Evolutionary conservation across 2,113 vertebrate species (phyloP).

Genomic region (Phasianus colchicus): DNA sequence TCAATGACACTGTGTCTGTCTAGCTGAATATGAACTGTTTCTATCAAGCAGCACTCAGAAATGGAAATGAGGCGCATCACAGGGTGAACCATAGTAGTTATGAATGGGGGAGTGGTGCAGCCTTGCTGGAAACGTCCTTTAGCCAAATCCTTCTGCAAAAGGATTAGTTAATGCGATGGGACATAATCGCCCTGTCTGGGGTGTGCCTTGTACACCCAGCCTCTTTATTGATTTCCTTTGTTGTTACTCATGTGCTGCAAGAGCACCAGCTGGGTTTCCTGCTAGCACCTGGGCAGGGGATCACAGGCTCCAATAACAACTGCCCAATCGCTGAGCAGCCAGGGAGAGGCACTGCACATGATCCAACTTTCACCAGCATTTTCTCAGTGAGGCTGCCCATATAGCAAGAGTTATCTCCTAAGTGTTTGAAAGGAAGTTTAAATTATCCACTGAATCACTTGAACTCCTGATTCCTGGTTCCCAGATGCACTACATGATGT

Average conservation of each 20-base stretch:
- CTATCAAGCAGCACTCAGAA: background rate
- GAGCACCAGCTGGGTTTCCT: background rate
- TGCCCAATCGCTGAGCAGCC: background rate
- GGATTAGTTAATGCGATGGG: constrained; percentile 67
- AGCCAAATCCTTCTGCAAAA: constrained; percentile 58
- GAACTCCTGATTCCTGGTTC: background rate
- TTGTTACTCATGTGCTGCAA: background rate
- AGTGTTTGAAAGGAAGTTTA: background rate
- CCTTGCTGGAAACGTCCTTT: constrained; percentile 24
- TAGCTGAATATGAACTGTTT: background rate
- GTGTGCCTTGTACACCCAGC: background rate
- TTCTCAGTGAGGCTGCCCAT: background rate
- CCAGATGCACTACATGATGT: background rate
- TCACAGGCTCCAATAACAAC: fast-evolving
- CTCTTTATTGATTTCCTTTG: constrained; percentile 3
- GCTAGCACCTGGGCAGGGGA: background rate
- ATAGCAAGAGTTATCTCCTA: background rate
- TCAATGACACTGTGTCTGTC: background rate
- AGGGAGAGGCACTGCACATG: fast-evolving
- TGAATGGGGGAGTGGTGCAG: constrained; percentile 12
- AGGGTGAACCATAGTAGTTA: background rate
- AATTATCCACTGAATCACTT: background rate
- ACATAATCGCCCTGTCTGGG: constrained; percentile 50
- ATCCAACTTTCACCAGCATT: background rate
- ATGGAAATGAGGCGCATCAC: background rate